phyloP scores from a whole-genome alignment of 1,140 invertebrate genomes.

The Drosophila setifemur region DNA sequence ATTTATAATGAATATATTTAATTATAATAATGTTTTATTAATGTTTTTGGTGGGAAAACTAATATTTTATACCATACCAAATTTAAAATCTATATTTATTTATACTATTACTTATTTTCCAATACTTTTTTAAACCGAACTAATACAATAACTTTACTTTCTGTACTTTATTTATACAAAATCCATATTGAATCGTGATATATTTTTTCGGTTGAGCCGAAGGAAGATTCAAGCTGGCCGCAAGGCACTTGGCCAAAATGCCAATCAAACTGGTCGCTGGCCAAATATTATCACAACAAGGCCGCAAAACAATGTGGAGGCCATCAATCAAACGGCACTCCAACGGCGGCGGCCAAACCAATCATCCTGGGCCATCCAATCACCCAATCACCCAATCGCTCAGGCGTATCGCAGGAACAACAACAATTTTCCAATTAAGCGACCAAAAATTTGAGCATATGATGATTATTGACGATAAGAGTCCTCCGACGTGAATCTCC shows the following conservation, averaged over 20 bases:
- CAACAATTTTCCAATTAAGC: slow-evolving; percentile 80
- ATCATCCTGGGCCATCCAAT: slow-evolving; percentile 52
- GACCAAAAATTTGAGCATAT: slow-evolving; percentile 81
- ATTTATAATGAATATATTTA: too few relatives aligned
- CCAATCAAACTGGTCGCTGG: slow-evolving; percentile 50
- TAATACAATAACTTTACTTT: too few relatives aligned
- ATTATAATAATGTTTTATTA: too few relatives aligned
- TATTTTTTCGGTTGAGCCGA: neutral
- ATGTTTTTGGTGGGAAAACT: too few relatives aligned
- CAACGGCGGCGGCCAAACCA: slow-evolving; percentile 30
- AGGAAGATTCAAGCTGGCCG: neutral
- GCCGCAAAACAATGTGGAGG: slow-evolving; percentile 59
- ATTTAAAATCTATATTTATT: too few relatives aligned
- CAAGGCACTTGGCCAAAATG: slow-evolving; percentile 34
- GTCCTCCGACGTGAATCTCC: neutral
- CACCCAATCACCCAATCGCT: slow-evolving; percentile 58
- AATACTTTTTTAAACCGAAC: too few relatives aligned
- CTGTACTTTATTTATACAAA: too few relatives aligned
- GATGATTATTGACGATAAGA: slow-evolving; percentile 81
- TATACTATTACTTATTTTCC: too few relatives aligned
- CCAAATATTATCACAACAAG: slow-evolving; percentile 68
- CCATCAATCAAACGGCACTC: slow-evolving; percentile 61
- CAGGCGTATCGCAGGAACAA: slow-evolving; percentile 66
- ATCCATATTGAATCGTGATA: too few relatives aligned
- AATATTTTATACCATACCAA: too few relatives aligned